phyloP scores from a whole-genome alignment of 2,797 vertebrate species.

The Alfaro cultratus region DNA sequence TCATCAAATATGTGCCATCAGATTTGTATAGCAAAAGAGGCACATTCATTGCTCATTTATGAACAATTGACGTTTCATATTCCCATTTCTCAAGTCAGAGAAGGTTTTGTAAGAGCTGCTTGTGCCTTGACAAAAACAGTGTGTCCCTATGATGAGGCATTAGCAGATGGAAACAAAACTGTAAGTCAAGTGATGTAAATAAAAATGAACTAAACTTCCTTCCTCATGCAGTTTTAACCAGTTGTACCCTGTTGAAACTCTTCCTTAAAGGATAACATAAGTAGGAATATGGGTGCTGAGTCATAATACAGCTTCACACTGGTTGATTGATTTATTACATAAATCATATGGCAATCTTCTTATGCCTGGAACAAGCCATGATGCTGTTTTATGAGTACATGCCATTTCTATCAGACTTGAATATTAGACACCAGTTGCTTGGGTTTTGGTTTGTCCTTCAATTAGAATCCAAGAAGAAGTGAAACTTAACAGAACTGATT shows the following conservation, averaged over 20 bases:
- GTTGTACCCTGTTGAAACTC: conserved; percentile 48
- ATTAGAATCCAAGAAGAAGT: background rate
- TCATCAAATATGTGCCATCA: conserved; percentile 41
- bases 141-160: conserved; percentile 49
- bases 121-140: conserved; percentile 68
- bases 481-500: background rate
- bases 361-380: background rate
- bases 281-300: background rate
- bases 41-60: conserved; percentile 70
- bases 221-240: conserved; percentile 29
- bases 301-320: background rate
- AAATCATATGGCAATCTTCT: background rate
- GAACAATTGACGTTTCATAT: conserved; percentile 62
- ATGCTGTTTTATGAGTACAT: background rate
- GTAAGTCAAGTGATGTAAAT: conserved; percentile 15
- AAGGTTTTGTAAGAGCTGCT: conserved; percentile 67
- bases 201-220: conserved; percentile 27
- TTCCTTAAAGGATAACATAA: conserved; percentile 24
- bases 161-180: conserved; percentile 36
- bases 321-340: background rate
- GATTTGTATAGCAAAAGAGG: conserved; percentile 41
- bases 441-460: background rate
- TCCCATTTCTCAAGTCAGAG: conserved; percentile 66
- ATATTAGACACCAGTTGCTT: background rate
- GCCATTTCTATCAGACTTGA: background rate